Evolutionary conservation across 1,140 invertebrate species (phyloP).

Genomic region (Aphidius ervi): DNA sequence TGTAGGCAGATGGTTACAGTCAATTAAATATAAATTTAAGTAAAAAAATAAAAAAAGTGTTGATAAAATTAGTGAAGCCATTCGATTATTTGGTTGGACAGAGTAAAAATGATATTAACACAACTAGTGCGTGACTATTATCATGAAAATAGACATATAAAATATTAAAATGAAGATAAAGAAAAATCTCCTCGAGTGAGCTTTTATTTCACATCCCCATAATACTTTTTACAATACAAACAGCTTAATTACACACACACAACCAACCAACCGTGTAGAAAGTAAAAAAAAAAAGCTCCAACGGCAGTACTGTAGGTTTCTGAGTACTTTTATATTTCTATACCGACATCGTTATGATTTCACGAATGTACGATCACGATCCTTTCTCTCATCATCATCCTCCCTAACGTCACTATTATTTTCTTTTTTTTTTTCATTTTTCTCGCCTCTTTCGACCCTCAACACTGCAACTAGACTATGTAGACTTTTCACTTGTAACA

Average conservation of each 20-base stretch:
- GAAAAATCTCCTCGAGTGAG: background rate
- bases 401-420: background rate
- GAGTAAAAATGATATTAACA: background rate
- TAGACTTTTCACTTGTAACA: no score
- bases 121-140: background rate
- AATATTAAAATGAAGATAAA: no score
- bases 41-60: slow-evolving; percentile 35
- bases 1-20: slow-evolving; percentile 15
- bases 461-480: no score
- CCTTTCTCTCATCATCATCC: background rate
- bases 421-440: slow-evolving; percentile 5
- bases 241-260: slow-evolving; percentile 45
- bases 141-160: no score
- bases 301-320: background rate
- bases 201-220: slow-evolving; percentile 14
- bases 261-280: slow-evolving; percentile 4
- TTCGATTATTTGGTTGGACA: slow-evolving; percentile 34
- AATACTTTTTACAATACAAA: slow-evolving; percentile 34
- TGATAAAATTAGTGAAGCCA: slow-evolving; percentile 23
- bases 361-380: slow-evolving; percentile 21
- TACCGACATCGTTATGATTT: slow-evolving; percentile 25
- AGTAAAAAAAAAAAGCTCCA: slow-evolving; percentile 18
- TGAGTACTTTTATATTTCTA: background rate
- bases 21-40: slow-evolving; percentile 30
- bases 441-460: background rate